phyloP scores from a whole-genome alignment of 2,113 vertebrate genomes.

The Zeus faber region DNA sequence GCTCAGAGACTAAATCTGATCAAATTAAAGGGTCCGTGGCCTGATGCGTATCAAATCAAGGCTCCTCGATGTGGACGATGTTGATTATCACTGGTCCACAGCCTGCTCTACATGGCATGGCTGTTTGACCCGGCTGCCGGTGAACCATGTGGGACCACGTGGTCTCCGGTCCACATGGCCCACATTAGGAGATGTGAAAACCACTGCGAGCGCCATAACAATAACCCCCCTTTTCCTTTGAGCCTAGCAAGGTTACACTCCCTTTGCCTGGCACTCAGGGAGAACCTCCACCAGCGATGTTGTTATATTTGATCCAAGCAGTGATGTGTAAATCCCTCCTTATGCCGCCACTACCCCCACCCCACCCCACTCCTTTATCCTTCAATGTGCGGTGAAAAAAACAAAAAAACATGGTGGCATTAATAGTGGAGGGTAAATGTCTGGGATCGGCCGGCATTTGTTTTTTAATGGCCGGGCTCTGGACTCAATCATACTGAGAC shows the following conservation, averaged over 20 bases:
- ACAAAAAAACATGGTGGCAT: constrained; percentile 30
- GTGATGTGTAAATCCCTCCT: constrained; percentile 66
- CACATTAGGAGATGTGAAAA: constrained; percentile 75
- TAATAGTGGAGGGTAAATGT: constrained; percentile 34
- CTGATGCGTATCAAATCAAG: too few relatives aligned
- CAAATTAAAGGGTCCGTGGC: too few relatives aligned
- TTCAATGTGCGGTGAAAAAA: constrained; percentile 29
- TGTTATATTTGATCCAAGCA: constrained; percentile 58
- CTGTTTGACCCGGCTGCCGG: constrained; percentile 50
- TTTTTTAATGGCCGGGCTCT: constrained; percentile 82
- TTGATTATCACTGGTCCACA: too few relatives aligned
- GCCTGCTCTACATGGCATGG: constrained; percentile 16
- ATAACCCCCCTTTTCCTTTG: constrained; percentile 58
- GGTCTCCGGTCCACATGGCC: constrained; percentile 67
- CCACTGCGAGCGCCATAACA: constrained; percentile 65
- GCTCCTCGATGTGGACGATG: too few relatives aligned
- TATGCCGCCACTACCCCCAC: constrained; percentile 9
- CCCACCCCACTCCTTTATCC: constrained; percentile 27
- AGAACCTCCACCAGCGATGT: constrained; percentile 22
- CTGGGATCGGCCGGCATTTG: constrained; percentile 70
- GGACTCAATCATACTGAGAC: constrained; percentile 83
- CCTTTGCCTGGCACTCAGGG: constrained; percentile 44
- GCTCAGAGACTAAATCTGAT: too few relatives aligned
- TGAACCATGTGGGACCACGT: background rate
- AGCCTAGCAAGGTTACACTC: constrained; percentile 59